Base-by-base conservation (phyloP, 2,888 invertebrate species). In the Spicauda simplicius region DNA sequence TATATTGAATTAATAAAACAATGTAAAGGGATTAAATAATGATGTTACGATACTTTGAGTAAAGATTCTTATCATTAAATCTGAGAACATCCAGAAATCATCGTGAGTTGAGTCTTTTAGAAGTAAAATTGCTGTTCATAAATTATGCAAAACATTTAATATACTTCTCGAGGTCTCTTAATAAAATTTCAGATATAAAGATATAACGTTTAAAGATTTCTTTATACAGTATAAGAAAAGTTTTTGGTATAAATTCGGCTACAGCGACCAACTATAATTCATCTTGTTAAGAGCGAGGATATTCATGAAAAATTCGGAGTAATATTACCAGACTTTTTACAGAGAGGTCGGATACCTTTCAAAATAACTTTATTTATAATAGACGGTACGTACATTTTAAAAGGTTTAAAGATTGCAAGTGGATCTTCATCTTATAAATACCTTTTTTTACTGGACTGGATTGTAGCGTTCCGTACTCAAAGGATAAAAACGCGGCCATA, bases 261-360 rank as follows among this genome's bases (percentile, higher is more conserved):
- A 41, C 41, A 12, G 58, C 25, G n/a, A 7, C 20, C 14, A 58
- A 48, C n/a, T 48, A 45, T n/a, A 41, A 58, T 58, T 48, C 45
- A 45, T 45, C 58, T 58, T 41, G 41, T 41, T 41, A 41, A 41
- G 25, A 41, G 20, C n/a, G n/a, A 58, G 58, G 20, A 20, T 58
- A 58, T 58, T 48, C 58, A 58, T 48, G 45, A 58, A 58, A 20
- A 48, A 45, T 58, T 58, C 58, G 19, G 45, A 48, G 58, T 48
- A 58, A 45, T 41, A 41, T 41, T 14, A 41, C 14, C 41, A 14
- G 41, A 41, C 12, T 41, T 41, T 41, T 14, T 41, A 41, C 41
- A 14, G 14, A 12, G 41, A 41, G 41, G 12, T 14, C 41, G 41
- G 33, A 10, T 41, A 41, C 12, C 41, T 14, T 41, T 41, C 41